These are phyloP conservation scores for Corvus moneduloides DNA, from an alignment of 2,113 vertebrate species.

Conservation along the genomic window DNA sequence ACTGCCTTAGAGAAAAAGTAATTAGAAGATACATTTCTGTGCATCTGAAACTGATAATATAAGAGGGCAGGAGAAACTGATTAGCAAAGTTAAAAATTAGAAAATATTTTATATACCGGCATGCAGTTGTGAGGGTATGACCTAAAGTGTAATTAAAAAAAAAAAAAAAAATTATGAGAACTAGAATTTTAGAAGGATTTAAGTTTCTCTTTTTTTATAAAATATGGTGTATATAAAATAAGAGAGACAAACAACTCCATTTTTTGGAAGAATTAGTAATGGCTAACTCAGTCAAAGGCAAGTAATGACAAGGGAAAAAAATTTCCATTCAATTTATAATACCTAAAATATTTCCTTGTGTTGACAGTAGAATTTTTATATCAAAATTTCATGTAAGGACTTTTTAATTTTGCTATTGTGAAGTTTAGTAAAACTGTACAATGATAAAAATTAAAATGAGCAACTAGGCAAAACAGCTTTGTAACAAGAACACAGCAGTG, in stretches of 20 bases:
- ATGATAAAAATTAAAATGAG: neutral
- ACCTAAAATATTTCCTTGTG: neutral
- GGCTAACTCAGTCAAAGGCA: neutral
- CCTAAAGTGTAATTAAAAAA: neutral
- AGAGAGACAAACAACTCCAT: accelerated
- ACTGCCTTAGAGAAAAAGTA: neutral
- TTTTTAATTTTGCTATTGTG: neutral
- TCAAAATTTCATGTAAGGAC: neutral
- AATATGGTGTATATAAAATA: neutral
- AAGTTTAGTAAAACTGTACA: neutral
- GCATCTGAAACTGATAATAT: neutral
- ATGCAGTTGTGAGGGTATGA: neutral
- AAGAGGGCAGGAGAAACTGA: neutral
- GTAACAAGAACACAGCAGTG: neutral
- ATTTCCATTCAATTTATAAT: neutral
- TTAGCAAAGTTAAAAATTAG: neutral
- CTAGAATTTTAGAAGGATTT: neutral
- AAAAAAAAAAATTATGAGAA: neutral
- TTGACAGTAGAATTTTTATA: neutral
- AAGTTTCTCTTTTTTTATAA: neutral
- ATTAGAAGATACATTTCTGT: neutral
- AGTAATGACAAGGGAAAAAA: neutral
- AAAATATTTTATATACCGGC: neutral
- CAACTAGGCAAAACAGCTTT: neutral
- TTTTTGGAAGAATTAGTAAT: neutral